Evolutionary conservation across 2,888 invertebrate genomes (phyloP).

Genomic region (Nephrocerus scutellatus): DNA sequence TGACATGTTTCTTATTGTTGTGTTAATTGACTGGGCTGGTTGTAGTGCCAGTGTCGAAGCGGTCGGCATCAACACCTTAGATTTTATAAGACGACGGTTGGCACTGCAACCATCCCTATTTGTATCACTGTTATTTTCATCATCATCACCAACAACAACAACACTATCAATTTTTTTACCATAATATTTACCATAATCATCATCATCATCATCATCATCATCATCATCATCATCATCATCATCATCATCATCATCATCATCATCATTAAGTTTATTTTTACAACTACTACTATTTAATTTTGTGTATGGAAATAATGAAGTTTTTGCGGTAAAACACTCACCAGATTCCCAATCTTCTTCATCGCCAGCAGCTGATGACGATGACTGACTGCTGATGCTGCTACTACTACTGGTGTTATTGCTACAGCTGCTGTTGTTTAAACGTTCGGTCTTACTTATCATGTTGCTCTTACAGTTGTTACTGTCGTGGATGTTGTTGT

Average conservation of each 20-base stretch:
- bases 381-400: slow-evolving; percentile 38
- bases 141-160: slow-evolving; percentile 22
- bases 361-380: slow-evolving; percentile 32
- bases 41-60: too few species aligned
- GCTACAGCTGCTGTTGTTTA: slow-evolving; percentile 25
- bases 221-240: slow-evolving; percentile 20
- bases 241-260: slow-evolving; percentile 24
- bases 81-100: too few species aligned
- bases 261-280: slow-evolving; percentile 23
- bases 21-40: too few species aligned
- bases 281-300: slow-evolving; percentile 27
- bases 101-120: slow-evolving; percentile 12
- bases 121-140: slow-evolving; percentile 16
- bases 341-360: slow-evolving; percentile 49
- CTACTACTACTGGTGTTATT: slow-evolving; percentile 30
- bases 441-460: slow-evolving; percentile 25
- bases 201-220: slow-evolving; percentile 13
- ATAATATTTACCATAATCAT: too few species aligned
- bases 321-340: slow-evolving; percentile 45
- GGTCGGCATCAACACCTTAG: too few species aligned
- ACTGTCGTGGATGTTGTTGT: slow-evolving; percentile 26
- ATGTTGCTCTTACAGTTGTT: slow-evolving; percentile 27
- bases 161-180: too few species aligned
- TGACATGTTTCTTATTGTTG: too few species aligned
- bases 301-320: slow-evolving; percentile 22